phyloP scores from a whole-genome alignment of 2,113 vertebrate species.

The Motacilla alba region DNA sequence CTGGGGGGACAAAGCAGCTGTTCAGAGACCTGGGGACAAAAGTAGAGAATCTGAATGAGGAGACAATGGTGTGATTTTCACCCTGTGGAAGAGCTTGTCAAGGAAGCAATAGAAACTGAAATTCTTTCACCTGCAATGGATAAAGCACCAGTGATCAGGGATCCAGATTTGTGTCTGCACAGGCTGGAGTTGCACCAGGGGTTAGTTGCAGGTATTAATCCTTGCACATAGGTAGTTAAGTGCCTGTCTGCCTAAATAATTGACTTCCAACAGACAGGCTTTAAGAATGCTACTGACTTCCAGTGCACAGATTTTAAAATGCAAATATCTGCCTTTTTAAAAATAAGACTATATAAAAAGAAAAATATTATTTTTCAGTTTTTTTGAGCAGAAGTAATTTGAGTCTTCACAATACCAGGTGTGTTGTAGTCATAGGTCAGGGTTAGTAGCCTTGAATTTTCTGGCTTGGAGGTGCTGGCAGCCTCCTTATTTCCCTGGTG shows the following conservation, averaged over 20 bases:
- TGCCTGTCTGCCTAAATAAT: background rate
- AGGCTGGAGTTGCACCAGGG: background rate
- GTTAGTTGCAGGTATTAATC: constrained; percentile 19
- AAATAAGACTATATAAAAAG: background rate
- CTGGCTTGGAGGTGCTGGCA: background rate
- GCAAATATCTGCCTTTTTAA: background rate
- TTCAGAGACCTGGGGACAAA: background rate
- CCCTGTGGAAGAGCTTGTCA: background rate
- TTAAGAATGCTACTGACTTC: background rate
- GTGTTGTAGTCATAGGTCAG: background rate
- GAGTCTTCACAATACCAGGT: background rate
- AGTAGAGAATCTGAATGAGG: background rate
- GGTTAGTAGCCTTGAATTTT: background rate
- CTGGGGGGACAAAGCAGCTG: background rate
- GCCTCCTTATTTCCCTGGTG: background rate
- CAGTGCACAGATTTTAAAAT: background rate
- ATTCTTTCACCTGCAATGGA: background rate
- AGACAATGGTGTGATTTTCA: background rate
- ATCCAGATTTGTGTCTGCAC: background rate
- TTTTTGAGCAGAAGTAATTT: background rate
- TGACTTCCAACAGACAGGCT: background rate
- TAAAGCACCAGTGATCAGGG: background rate
- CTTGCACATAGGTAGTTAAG: background rate
- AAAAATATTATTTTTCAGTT: background rate
- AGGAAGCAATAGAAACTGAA: background rate